Evolutionary conservation across 2,113 vertebrate genomes (phyloP).

Genomic region (Empidonax alnorum): DNA sequence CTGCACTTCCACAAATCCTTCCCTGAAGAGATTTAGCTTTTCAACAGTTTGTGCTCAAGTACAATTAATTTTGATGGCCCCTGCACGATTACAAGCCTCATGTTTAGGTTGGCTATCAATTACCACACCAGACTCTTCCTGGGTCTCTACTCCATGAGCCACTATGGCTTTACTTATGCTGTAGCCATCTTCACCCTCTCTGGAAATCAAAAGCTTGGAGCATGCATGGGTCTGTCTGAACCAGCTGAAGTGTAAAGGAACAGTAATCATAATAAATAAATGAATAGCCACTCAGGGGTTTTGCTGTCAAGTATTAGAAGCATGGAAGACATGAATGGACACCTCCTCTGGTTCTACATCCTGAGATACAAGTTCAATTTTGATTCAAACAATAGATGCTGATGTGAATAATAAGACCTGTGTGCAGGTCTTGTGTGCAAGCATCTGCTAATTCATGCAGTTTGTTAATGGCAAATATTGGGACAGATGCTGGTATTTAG

Average conservation of each 20-base stretch:
- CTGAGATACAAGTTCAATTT: neutral
- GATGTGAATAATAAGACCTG: neutral
- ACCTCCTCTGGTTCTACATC: neutral
- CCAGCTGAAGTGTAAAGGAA: neutral
- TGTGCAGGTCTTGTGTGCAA: neutral
- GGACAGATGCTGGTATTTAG: neutral
- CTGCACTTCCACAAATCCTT: neutral
- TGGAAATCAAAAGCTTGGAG: neutral
- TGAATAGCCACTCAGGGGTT: neutral
- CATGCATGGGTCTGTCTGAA: neutral
- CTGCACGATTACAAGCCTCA: neutral
- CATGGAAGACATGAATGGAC: neutral
- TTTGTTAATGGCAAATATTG: neutral
- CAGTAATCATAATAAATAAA: neutral
- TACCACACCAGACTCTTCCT: neutral
- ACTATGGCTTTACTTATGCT: neutral
- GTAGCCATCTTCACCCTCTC: neutral
- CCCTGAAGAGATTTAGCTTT: constrained; percentile 48
- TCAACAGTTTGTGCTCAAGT: constrained; percentile 30
- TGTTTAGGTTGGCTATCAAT: neutral
- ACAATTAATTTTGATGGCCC: constrained; percentile 47
- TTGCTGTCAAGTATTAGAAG: neutral
- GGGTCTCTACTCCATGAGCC: neutral
- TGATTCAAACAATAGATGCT: neutral
- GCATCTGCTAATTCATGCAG: neutral